Percentiles rank a stretch among this genome's conserved stretches.
Evolutionary conservation across 2,888 invertebrate species (phyloP).

Genomic region (Yponomeuta evonymella): DNA sequence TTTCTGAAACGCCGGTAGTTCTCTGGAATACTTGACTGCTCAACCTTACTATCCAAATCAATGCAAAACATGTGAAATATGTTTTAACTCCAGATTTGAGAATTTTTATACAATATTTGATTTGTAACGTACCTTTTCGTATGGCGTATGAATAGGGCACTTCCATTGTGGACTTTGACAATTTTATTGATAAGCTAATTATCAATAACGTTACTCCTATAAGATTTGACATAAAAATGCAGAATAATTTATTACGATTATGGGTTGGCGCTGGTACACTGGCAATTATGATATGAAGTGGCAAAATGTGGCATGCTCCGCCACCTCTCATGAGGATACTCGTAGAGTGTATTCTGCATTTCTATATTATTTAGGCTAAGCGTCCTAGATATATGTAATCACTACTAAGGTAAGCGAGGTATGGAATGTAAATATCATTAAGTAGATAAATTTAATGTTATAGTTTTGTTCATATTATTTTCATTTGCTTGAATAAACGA

Average conservation of each 20-base stretch:
- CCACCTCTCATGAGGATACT: not conserved
- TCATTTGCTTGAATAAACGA: conserved; percentile 76
- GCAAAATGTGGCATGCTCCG: not conserved
- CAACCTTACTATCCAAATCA: not conserved
- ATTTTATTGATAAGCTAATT: conserved; percentile 41
- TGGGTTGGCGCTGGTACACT: conserved; percentile 11
- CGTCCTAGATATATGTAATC: conserved; percentile 56
- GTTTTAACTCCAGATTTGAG: not conserved
- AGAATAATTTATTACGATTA: conserved; percentile 47
- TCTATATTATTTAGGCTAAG: conserved; percentile 56
- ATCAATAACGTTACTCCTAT: conserved; percentile 47
- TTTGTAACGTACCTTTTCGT: not conserved
- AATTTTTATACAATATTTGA: not conserved
- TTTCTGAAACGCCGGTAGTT: not conserved
- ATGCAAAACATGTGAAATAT: not conserved
- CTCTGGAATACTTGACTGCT: not conserved
- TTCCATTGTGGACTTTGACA: conserved; percentile 40
- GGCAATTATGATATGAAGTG: not conserved
- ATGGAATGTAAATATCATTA: conserved; percentile 74
- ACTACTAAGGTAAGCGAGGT: conserved; percentile 62
- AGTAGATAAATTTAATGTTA: conserved; percentile 77
- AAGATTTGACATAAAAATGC: conserved; percentile 60
- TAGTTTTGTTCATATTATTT: conserved; percentile 75
- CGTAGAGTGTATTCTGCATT: conserved; percentile 51
- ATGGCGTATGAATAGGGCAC: conserved; percentile 29